These are phyloP conservation scores for Xylocampa areola DNA, from an alignment of 2,888 invertebrate species.

Conservation along the genomic window DNA sequence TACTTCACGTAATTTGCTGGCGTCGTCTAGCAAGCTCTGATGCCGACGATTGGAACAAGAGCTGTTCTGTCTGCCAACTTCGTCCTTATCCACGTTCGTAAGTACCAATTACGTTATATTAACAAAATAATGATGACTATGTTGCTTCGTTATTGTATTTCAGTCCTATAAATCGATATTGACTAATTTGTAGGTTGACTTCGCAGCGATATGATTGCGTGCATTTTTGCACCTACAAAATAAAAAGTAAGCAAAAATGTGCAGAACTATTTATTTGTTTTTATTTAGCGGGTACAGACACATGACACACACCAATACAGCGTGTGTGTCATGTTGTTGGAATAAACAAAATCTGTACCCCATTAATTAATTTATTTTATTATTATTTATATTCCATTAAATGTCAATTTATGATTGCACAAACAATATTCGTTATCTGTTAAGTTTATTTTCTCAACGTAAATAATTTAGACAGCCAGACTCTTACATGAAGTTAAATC, in stretches of 20 bases:
- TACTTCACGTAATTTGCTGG: slow-evolving; percentile 59
- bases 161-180: neutral
- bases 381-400: no score
- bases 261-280: slow-evolving; percentile 14
- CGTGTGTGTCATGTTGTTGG: neutral
- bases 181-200: neutral
- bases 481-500: slow-evolving; percentile 46
- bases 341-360: no score
- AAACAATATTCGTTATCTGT: slow-evolving; percentile 6
- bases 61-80: slow-evolving; percentile 69
- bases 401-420: neutral
- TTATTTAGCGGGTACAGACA: slow-evolving; percentile 8
- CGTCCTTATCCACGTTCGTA: slow-evolving; percentile 28
- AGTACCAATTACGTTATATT: neutral
- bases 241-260: neutral
- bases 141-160: neutral
- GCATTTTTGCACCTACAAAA: neutral
- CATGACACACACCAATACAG: no score
- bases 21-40: slow-evolving; percentile 43
- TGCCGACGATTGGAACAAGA: slow-evolving; percentile 64
- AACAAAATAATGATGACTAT: slow-evolving; percentile 4
- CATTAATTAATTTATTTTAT: no score
- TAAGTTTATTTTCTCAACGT: slow-evolving; percentile 7
- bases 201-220: neutral
- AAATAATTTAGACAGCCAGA: slow-evolving; percentile 15